Evolutionary conservation across 2,113 vertebrate species (phyloP).

Genomic region (Lepus europaeus): DNA sequence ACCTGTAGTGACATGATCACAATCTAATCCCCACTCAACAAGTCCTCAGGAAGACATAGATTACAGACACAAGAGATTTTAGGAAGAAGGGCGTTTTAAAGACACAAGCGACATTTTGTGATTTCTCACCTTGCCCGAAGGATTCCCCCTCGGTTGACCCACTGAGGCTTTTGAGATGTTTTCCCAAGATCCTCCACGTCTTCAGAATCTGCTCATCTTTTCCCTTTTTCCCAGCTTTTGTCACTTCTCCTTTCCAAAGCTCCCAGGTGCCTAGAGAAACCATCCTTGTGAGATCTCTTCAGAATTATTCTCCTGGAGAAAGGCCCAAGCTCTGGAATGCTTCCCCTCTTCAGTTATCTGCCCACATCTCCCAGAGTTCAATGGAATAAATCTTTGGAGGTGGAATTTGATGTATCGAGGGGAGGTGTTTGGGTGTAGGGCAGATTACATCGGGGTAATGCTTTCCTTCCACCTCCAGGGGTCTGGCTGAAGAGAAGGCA

Average conservation of each 20-base stretch:
- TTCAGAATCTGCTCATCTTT: slow-evolving; percentile 28
- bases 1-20: background rate
- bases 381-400: slow-evolving; percentile 77
- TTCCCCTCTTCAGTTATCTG: slow-evolving; percentile 59
- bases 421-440: slow-evolving; percentile 74
- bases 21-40: no score
- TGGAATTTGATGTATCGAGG: slow-evolving; percentile 76
- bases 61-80: background rate
- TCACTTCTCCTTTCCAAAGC: slow-evolving; percentile 34
- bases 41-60: slow-evolving; percentile 1
- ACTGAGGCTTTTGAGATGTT: slow-evolving; percentile 12
- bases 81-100: slow-evolving; percentile 22
- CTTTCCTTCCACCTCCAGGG: slow-evolving; percentile 87
- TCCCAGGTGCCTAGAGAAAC: slow-evolving; percentile 66
- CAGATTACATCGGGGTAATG: slow-evolving; percentile 73
- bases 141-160: background rate
- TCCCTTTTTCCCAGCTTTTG: slow-evolving; percentile 28
- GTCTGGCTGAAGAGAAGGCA: slow-evolving; percentile 96
- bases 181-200: slow-evolving; percentile 20
- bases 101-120: background rate
- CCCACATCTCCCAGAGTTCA: slow-evolving; percentile 74
- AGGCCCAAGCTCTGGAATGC: slow-evolving; percentile 67
- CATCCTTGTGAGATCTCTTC: slow-evolving; percentile 58
- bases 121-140: background rate
- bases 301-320: slow-evolving; percentile 68